Conservation (phyloP, 2,113 vertebrate genomes). For the Macquaria ambigua region DNA sequence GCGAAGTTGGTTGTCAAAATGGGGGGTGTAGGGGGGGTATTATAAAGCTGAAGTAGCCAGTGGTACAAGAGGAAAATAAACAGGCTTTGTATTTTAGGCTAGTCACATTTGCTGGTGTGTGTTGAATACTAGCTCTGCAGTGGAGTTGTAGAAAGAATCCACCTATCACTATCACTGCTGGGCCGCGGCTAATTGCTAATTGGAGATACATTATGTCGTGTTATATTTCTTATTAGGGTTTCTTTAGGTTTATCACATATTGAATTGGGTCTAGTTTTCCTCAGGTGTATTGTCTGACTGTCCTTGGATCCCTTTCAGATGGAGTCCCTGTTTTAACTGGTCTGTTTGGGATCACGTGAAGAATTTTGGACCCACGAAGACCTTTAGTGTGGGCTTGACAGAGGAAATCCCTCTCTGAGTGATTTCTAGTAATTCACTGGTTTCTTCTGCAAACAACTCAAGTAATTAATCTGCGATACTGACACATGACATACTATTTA, state of each 20-base stretch:
- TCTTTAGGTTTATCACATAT: background rate
- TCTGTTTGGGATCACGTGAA: background rate
- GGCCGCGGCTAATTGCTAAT: background rate
- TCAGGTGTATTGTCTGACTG: background rate
- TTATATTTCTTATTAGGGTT: background rate
- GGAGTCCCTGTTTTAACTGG: no score
- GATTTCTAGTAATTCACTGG: background rate
- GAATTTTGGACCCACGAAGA: background rate
- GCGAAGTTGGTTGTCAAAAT: background rate
- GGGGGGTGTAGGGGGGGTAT: no score
- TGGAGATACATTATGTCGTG: background rate
- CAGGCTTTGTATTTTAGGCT: background rate
- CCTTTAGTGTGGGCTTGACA: background rate
- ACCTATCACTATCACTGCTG: background rate
- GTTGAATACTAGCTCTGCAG: background rate
- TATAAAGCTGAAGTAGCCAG: background rate
- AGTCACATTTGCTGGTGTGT: background rate
- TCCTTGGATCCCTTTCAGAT: conserved; percentile 22
- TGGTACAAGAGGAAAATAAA: background rate
- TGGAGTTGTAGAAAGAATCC: background rate
- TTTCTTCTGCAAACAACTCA: background rate
- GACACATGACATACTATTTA: no score
- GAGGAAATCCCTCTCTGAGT: background rate
- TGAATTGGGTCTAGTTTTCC: background rate
- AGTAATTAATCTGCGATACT: background rate